Conservation (phyloP, 1,140 invertebrate species). For the Papilio machaon region DNA sequence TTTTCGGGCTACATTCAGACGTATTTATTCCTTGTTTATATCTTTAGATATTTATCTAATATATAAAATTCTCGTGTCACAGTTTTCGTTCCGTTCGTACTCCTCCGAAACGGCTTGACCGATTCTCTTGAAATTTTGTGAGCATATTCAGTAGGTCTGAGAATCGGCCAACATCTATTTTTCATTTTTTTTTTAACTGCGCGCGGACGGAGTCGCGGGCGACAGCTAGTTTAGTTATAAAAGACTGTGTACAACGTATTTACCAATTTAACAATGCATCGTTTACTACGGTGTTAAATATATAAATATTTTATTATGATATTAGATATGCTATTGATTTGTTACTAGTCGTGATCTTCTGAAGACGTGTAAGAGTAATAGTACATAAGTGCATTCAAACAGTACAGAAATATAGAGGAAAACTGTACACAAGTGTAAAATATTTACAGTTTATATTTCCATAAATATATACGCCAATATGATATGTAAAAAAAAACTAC, state of each 20-base stretch:
- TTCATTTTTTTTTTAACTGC: too few relatives aligned
- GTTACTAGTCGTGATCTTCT: constrained; percentile 8
- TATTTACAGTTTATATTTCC: neutral
- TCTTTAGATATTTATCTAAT: neutral
- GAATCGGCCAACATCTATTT: too few relatives aligned
- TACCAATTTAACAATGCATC: neutral
- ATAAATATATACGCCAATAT: neutral
- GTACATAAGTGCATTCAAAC: neutral
- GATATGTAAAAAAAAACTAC: too few relatives aligned
- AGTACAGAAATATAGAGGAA: neutral
- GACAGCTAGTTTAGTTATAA: too few relatives aligned
- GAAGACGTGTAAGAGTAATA: neutral
- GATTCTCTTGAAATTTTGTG: too few relatives aligned
- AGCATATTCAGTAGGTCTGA: too few relatives aligned
- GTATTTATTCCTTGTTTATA: too few relatives aligned
- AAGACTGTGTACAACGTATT: neutral
- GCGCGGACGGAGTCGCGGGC: too few relatives aligned
- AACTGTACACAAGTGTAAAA: neutral
- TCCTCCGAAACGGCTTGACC: too few relatives aligned
- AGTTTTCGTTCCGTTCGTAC: too few relatives aligned
- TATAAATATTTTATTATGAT: neutral
- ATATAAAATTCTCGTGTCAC: too few relatives aligned
- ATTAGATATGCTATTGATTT: neutral
- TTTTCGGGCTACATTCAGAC: too few relatives aligned
- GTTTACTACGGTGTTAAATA: neutral